Percentiles rank a stretch among this genome's conserved stretches.
Evolutionary conservation across 1,140 invertebrate genomes (phyloP).

Genomic region (Cataglyphis hispanica): DNA sequence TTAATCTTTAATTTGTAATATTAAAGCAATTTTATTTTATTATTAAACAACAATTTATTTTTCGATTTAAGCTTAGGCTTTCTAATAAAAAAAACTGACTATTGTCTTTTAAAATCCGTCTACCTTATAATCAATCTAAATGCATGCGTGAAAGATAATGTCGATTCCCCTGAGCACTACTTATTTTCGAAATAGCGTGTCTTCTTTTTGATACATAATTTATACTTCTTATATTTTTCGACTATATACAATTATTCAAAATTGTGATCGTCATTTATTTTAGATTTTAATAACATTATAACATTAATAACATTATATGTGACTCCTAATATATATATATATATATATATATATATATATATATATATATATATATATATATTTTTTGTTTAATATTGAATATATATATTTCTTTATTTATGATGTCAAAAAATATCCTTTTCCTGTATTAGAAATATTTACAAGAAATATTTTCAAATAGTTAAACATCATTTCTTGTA

Average conservation of each 20-base stretch:
- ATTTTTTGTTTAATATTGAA: too few relatives aligned
- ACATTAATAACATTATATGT: background rate
- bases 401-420: too few relatives aligned
- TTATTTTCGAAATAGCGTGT: constrained; percentile 10
- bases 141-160: background rate
- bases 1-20: background rate
- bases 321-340: background rate
- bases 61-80: background rate
- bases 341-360: background rate
- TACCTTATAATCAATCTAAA: constrained; percentile 37
- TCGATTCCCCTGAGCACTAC: background rate
- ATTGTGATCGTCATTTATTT: constrained; percentile 1
- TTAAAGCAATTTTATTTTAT: background rate
- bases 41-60: background rate
- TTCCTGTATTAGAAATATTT: background rate
- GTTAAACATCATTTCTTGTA: background rate
- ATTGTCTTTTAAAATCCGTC: background rate
- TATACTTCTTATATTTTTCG: background rate
- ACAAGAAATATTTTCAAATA: background rate
- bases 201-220: background rate
- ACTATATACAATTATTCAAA: background rate
- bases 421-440: background rate
- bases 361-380: background rate
- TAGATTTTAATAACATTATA: background rate
- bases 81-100: background rate